phyloP scores from a whole-genome alignment of 2,113 vertebrate species.

The Syngnathus typhle region DNA sequence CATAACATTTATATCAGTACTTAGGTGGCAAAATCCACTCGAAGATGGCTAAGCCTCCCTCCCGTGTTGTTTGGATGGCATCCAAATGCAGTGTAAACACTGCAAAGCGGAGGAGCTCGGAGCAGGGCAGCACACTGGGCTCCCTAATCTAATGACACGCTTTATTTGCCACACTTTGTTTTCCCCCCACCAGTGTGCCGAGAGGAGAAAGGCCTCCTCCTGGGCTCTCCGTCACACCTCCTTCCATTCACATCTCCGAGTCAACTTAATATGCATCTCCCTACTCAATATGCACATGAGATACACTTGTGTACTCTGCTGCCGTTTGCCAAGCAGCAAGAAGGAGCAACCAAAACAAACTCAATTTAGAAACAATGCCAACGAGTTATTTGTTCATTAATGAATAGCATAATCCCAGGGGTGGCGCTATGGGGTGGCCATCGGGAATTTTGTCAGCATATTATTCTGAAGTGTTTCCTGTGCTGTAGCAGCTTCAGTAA shows the following conservation, averaged over 20 bases:
- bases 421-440: no score
- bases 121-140: slow-evolving; percentile 61
- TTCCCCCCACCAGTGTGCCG: slow-evolving; percentile 88
- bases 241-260: slow-evolving; percentile 67
- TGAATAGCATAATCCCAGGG: no score
- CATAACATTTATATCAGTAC: no score
- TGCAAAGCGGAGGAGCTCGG: slow-evolving; percentile 15
- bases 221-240: slow-evolving; percentile 76
- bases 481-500: slow-evolving; percentile 14
- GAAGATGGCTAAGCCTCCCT: slow-evolving; percentile 1
- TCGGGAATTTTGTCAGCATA: no score
- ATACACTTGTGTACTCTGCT: background rate
- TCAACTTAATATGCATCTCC: slow-evolving; percentile 6
- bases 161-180: slow-evolving; percentile 98
- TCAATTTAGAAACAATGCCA: background rate
- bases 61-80: slow-evolving; percentile 33
- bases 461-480: no score
- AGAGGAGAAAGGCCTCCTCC: slow-evolving; percentile 80
- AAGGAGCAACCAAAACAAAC: background rate
- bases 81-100: slow-evolving; percentile 60
- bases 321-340: background rate
- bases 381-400: no score
- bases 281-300: slow-evolving; percentile 4
- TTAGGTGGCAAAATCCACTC: slow-evolving; percentile 1
- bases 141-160: slow-evolving; percentile 98